Evolutionary conservation across 1,140 invertebrate genomes (phyloP), one percentile per base, ranked within the genome.

Genomic region (Nasonia longicornis): DNA sequence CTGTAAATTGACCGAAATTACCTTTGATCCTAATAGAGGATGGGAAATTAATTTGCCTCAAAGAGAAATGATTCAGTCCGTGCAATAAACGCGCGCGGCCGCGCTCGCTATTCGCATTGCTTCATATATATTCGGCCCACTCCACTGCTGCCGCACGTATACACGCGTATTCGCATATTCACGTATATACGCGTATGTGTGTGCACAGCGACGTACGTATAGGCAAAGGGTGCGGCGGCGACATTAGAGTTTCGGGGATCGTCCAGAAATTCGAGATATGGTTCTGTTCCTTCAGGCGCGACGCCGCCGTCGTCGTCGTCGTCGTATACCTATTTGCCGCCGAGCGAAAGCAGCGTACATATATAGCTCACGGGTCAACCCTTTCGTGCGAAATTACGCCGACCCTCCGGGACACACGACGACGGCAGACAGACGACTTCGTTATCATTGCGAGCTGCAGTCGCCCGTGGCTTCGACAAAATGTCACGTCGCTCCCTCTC

Each of bases 221-320:
- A 72, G 70, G 20, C 16, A 22, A 45, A n/a, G 42, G 2, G 77
- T 22, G 22, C 58, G 71, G 35, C 63, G 72, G 11, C 31, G 69
- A 77, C 66, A 82, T 82, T 82, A 82, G 80, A 77, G 52, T 70
- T 58, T 31, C 26, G 79, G 48, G 70, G 48, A 45, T 12, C 75
- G 64, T 67, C 64, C 4, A 31, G 70, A 85, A 86, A 83, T 83
- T 85, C 78, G 75, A 83, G 83, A 85, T 71, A 35, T 83, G 81
- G 77, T 72, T 83, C 77, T 74, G 48, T 75, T 82, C 81, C 81
- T 82, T 82, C 77, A 45, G 77, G 69, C 77, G 63, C 80, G 69
- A 64, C 79, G 73, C 11, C 66, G 11, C 16, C 48, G 52, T 31
- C 74, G 16, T 58, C 20, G 35, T 58, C 20, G 35, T 42, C 74